phyloP scores from a whole-genome alignment of 1,140 invertebrate genomes.

The Arctopsyche grandis region DNA sequence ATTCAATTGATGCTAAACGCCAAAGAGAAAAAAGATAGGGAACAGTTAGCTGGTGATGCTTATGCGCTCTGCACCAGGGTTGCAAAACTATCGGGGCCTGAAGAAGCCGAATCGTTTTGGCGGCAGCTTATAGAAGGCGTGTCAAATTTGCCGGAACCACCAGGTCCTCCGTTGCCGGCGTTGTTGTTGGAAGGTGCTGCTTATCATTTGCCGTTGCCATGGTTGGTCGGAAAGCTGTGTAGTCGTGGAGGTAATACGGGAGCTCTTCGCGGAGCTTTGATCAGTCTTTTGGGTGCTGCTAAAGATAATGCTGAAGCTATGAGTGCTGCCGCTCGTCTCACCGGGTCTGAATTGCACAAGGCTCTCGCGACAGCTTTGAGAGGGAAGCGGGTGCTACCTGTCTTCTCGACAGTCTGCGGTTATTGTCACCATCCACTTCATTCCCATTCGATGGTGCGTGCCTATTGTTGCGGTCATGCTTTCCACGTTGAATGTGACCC shows the following conservation, averaged over 20 bases:
- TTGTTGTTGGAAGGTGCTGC: conserved; percentile 52
- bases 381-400: conserved; percentile 46
- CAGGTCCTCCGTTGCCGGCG: conserved; percentile 47
- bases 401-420: conserved; percentile 39
- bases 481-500: conserved; percentile 54
- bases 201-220: conserved; percentile 50
- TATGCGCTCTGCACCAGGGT: conserved; percentile 49
- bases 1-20: conserved; percentile 47
- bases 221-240: conserved; percentile 49
- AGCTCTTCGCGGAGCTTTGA: conserved; percentile 48
- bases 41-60: conserved; percentile 46
- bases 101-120: conserved; percentile 49
- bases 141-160: conserved; percentile 44
- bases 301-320: conserved; percentile 49
- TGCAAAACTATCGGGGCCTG: conserved; percentile 49
- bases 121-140: conserved; percentile 48
- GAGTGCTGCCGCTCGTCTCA: conserved; percentile 44
- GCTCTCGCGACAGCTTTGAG: conserved; percentile 46
- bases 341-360: conserved; percentile 47
- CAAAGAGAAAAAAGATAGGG: conserved; percentile 43
- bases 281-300: conserved; percentile 46
- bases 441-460: conserved; percentile 43
- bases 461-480: conserved; percentile 52
- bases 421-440: conserved; percentile 51
- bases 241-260: conserved; percentile 50